Evolutionary conservation across 1,140 invertebrate species (phyloP), one percentile per base, ranked within the genome.

Genomic region (Habropoda laboriosa): DNA sequence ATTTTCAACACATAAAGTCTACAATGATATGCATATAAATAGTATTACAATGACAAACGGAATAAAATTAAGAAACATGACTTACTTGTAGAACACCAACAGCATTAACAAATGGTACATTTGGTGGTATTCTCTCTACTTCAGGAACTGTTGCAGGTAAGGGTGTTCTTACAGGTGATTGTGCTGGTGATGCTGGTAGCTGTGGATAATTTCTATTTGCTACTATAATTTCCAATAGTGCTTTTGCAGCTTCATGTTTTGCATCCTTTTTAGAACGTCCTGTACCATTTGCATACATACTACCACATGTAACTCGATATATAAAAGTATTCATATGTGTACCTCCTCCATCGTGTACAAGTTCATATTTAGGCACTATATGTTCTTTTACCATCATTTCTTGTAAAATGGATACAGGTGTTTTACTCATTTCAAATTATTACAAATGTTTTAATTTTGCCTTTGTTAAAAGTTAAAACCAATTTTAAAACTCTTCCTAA

Each of bases 241-340:
- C 92, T 82, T 93, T 94, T 3, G 96, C 95, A 61, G 95, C 95
- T 78, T 93, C 92, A 85, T 96, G 96, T 87, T 96, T 96, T 0
- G 95, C 95, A 91, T 95, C 95, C 90, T 96, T 95, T 90, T 96
- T 96, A 82, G 95, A 95, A 77, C 95, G 93, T 27, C 95, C 95
- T 21, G 90, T 90, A 18, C 95, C 95, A 70, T 83, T 91, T 12
- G 94, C 94, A 77, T 42, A 47, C 12, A 92, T 82, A 8, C 91
- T 91, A 58, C 91, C 89, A 58, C 92, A 93, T 5, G 73, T 74
- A 2, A 95, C 94, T 82, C 94, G 91, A 90, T 95, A 96, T 8
- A 95, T 94, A 88, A 97, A 97, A 42, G 94, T 94, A 67, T 96
- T 96, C 74, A 95, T 94, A 89, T 96, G 96, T 1, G 95, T 94